phyloP scores from a whole-genome alignment of 23 tunicate genomes.

The Styela clava region DNA sequence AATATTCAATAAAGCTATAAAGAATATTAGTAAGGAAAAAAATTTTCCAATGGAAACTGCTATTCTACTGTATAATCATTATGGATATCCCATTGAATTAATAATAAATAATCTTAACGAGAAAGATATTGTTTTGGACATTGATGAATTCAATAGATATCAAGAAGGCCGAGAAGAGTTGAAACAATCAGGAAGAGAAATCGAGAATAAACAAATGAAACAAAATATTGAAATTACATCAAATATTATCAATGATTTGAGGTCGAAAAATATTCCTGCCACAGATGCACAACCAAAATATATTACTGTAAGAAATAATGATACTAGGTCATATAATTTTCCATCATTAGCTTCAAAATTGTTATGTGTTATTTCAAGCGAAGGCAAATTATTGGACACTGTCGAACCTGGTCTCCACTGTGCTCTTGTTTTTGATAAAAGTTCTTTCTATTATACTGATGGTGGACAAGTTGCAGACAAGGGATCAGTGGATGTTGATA shows the following conservation, averaged over 20 bases:
- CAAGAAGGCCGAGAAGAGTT: conserved; percentile 4
- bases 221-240: conserved; percentile 11
- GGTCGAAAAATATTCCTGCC: neutral
- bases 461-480: conserved; percentile 22
- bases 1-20: conserved; percentile 3
- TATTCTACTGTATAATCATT: conserved; percentile 18
- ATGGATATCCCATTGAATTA: conserved; percentile 24
- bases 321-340: conserved; percentile 11
- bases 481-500: neutral
- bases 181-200: neutral
- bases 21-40: neutral
- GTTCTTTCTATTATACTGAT: conserved; percentile 8
- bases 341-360: neutral
- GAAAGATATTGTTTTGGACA: neutral
- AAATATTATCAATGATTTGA: neutral
- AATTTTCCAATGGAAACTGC: conserved; percentile 25
- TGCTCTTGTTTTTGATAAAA: neutral
- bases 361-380: neutral
- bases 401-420: neutral
- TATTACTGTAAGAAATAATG: neutral
- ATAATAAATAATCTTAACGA: neutral
- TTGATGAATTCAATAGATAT: neutral
- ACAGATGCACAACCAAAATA: neutral
- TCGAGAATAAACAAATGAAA: neutral
- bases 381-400: neutral